These are phyloP conservation scores for Phallusia fumigata DNA, from an alignment of 23 tunicate species.

Conservation along the genomic window DNA sequence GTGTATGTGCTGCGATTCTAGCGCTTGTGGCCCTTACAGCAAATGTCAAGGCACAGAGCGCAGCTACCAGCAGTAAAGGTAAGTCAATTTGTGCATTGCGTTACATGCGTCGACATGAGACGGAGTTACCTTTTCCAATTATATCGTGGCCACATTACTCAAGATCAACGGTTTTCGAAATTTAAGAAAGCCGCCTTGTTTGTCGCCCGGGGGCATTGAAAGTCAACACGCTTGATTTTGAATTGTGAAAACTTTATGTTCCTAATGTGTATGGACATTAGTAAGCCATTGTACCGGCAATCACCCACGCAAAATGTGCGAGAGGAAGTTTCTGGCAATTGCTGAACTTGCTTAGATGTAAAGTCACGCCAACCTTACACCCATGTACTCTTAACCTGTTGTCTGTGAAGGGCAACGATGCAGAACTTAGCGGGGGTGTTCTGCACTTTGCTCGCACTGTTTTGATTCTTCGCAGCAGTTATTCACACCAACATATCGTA, in stretches of 20 bases:
- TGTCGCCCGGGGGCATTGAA: conserved; percentile 4
- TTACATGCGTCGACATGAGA: not conserved
- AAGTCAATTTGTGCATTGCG: not conserved
- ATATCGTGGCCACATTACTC: not conserved
- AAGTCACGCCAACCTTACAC: too few relatives aligned
- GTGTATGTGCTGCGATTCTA: not conserved
- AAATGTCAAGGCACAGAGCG: not conserved
- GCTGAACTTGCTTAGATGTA: too few relatives aligned
- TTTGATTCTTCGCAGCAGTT: too few relatives aligned
- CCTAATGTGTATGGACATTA: too few relatives aligned
- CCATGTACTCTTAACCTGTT: too few relatives aligned
- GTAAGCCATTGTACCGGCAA: too few relatives aligned
- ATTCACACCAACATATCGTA: too few relatives aligned
- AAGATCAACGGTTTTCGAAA: not conserved
- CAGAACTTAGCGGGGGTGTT: too few relatives aligned
- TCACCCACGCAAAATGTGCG: too few relatives aligned
- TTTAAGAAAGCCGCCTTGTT: not conserved
- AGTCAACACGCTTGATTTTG: not conserved
- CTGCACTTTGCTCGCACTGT: too few relatives aligned
- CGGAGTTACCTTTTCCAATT: not conserved
- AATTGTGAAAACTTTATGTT: not conserved
- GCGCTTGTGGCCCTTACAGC: not conserved
- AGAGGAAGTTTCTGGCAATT: too few relatives aligned
- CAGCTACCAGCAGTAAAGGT: not conserved
- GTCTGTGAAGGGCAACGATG: too few relatives aligned